Evolutionary conservation across 2,797 vertebrate genomes (phyloP), one percentile per base, ranked within the genome.

Genomic region (Pteronotus mesoamericanus): DNA sequence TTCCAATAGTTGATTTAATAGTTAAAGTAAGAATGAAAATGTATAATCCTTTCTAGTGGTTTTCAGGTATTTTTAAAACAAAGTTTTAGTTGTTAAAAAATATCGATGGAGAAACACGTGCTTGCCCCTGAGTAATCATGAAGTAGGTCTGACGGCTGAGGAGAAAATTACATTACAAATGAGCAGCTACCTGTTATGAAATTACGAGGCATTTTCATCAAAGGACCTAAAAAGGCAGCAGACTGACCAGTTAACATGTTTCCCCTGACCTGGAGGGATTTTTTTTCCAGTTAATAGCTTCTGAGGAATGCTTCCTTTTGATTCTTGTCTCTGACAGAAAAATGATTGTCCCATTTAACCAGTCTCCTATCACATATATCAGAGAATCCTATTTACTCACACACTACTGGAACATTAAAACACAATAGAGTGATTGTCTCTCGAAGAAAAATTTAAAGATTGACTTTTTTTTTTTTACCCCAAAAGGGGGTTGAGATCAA

Each of bases 341-440:
- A 98, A 98, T 98, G 93, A 98, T 98, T 98, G 98, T 98, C 97
- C 97, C 97, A 98, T 98, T 98, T 98, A 98, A 97, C 92, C 97
- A 95, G 95, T 80, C 96, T 95, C 97, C 97, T 98, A 97, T 98
- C 97, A 98, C 98, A 97, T 98, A 98, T 92, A 98, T 98, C 97
- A 98, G 97, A 98, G 98, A 98, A 98, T 98, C 97, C 97, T 98
- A 98, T 98, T 99, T 98, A 98, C 98, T 98, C 98, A 98, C 98
- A 98, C 86, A 90, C 96, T 97, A 88, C 91, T 96, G 93, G 96
- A 98, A 98, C 96, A 97, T 98, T 98, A 98, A 97, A 98, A 98
- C 96, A 99, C 98, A 99, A 98, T 98, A 96, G 97, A 82, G 75
- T 82, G 97, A 99, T 98, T 99, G 98, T 99, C 98, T 98, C 96